Evolutionary conservation across 1,140 invertebrate species (phyloP), one percentile per base, ranked within the genome.

Genomic region (Adelges cooleyi): DNA sequence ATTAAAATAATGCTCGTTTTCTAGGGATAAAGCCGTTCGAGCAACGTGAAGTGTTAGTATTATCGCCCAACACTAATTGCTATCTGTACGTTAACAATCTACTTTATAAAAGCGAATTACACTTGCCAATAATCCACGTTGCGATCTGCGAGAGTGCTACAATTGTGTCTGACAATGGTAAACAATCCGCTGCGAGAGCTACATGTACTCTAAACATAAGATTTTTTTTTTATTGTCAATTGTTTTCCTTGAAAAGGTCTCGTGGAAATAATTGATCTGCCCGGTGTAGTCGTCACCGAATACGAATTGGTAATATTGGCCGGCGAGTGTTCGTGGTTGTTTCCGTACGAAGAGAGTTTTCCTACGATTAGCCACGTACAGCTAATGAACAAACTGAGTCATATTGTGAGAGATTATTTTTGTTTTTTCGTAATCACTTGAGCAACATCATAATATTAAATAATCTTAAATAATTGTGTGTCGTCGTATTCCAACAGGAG

Each of bases 41-140:
- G 33, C 25, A 18, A 22, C 56, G 56, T 20, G n/a, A 23, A 17
- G 15, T 62, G 27, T 29, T 62, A 48, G 13, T 62, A 2, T 15
- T 42, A n/a, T 62, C 56, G 0, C 10, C 56, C 18, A 62, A 62
- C 13, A 62, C 56, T n/a, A 46, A 62, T 22, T 33, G 38, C 18
- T 62, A 62, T 33, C 9, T 62, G 3, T 62, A 62, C 10, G 56
- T 62, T 17, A 62, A 62, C 25, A 62, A 62, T 20, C 44, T 62
- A 2, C 40, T 62, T 27, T 62, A 48, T 8, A 62, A 13, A 46
- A 62, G 46, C 22, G 42, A 62, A 27, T n/a, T 62, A 17, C 56
- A 62, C 9, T 62, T 62, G 6, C 56, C 56, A 6, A 62, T 62
- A 10, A 62, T 46, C 20, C 25, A 62, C n/a, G 42, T 46, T 2